These are phyloP conservation scores for Molossus molossus DNA, from an alignment of 2,797 vertebrate species.

Conservation along the genomic window DNA sequence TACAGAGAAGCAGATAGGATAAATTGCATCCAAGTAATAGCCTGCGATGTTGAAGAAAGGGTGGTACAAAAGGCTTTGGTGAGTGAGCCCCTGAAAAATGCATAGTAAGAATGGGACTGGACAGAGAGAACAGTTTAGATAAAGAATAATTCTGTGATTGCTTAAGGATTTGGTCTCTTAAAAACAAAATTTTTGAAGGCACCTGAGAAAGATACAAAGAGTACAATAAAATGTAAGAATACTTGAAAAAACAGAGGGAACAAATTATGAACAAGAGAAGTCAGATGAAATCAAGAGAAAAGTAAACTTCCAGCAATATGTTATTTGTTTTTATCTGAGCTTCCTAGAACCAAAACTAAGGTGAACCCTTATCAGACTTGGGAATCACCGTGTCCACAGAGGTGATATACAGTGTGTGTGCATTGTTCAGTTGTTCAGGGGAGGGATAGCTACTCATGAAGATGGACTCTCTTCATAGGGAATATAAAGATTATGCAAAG, in stretches of 20 bases:
- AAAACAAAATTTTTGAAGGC: not conserved
- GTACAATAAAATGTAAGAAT: not conserved
- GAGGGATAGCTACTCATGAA: not conserved
- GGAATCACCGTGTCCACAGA: fast-evolving
- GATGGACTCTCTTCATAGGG: not conserved
- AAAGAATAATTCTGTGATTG: not conserved
- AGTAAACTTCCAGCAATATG: not conserved
- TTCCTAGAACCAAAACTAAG: not conserved
- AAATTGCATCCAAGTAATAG: not conserved
- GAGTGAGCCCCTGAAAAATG: fast-evolving
- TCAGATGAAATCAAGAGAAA: conserved; percentile 17
- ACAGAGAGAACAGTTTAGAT: not conserved
- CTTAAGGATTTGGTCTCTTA: not conserved
- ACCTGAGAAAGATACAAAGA: not conserved
- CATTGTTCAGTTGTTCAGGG: no score
- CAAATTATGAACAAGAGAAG: not conserved
- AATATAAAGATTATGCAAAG: no score
- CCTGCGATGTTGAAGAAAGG: fast-evolving
- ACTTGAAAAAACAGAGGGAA: not conserved
- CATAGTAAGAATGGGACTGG: no score
- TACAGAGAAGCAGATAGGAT: not conserved
- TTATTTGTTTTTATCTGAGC: not conserved
- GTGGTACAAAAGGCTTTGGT: no score
- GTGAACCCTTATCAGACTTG: not conserved
- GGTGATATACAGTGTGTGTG: fast-evolving